Percentiles rank a stretch among this genome's conserved stretches.
Evolutionary conservation across 92 coral and sea anemone genomes (phyloP).

Genomic region (Heliopora coerulea): DNA sequence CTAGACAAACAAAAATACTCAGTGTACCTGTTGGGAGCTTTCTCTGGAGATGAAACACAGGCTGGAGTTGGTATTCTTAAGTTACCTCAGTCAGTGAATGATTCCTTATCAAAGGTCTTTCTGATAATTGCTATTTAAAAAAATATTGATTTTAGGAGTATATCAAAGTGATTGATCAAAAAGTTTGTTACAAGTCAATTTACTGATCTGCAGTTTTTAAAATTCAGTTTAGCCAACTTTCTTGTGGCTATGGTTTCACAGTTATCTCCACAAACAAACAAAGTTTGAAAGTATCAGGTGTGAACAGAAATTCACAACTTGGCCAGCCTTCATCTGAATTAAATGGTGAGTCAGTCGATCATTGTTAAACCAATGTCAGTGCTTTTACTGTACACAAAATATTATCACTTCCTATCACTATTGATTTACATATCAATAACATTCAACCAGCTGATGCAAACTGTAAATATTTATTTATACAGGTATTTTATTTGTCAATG

Average conservation of each 20-base stretch:
- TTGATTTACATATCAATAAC: no score
- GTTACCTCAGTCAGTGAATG: neutral
- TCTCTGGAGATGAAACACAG: neutral
- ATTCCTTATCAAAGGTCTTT: neutral
- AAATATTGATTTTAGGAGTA: no score
- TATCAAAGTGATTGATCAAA: no score
- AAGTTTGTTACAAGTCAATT: no score
- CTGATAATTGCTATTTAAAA: no score
- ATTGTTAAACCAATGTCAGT: no score
- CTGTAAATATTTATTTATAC: no score
- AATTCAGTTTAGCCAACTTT: conserved; percentile 57
- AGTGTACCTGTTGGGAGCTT: neutral
- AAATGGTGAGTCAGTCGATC: conserved; percentile 7
- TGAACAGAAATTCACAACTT: conserved; percentile 18
- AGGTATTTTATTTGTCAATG: no score
- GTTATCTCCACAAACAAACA: conserved; percentile 40
- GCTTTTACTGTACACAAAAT: no score
- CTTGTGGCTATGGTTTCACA: conserved; percentile 85
- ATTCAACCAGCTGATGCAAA: no score
- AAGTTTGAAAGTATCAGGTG: conserved; percentile 16
- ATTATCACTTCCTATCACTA: no score
- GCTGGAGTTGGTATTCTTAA: neutral
- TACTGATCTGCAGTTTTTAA: no score
- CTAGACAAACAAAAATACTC: neutral
- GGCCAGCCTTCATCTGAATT: neutral